Percentiles rank a stretch among this genome's conserved stretches.
Evolutionary conservation across 2,888 invertebrate genomes (phyloP).

Genomic region (Notodonta ziczac): DNA sequence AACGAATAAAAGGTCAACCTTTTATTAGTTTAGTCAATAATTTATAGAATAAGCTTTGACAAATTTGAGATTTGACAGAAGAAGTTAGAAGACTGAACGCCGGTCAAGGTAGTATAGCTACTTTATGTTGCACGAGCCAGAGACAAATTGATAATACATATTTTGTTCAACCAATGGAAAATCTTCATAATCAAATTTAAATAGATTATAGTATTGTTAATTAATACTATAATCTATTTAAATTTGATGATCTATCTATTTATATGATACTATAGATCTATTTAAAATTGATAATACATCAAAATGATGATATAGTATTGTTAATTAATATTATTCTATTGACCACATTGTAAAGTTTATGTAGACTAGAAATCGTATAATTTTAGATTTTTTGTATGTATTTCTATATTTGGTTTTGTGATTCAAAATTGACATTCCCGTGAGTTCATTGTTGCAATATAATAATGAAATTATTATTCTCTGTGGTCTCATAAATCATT

Average conservation of each 20-base stretch:
- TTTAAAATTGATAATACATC: too few relatives aligned
- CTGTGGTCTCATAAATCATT: constrained; percentile 66
- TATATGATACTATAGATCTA: too few relatives aligned
- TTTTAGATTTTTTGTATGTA: too few relatives aligned
- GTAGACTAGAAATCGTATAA: too few relatives aligned
- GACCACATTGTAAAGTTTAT: too few relatives aligned
- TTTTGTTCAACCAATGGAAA: neutral
- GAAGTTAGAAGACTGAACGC: constrained; percentile 65
- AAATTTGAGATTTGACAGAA: constrained; percentile 58
- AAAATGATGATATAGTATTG: too few relatives aligned
- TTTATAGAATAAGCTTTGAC: constrained; percentile 43
- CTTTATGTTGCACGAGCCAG: constrained; percentile 1
- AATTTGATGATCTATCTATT: too few relatives aligned
- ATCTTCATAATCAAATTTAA: too few relatives aligned
- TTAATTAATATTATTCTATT: too few relatives aligned
- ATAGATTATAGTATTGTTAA: too few relatives aligned
- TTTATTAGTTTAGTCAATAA: constrained; percentile 20
- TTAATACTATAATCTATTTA: too few relatives aligned
- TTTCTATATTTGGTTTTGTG: constrained; percentile 31
- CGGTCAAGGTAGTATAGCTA: constrained; percentile 51
- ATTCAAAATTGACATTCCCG: constrained; percentile 73
- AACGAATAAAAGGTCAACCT: too few relatives aligned
- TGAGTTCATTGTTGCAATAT: constrained; percentile 51
- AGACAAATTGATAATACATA: neutral
- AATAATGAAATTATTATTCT: constrained; percentile 54